These are phyloP conservation scores for Paracanthobrama guichenoti DNA, from an alignment of 2,113 vertebrate species.

Conservation along the genomic window DNA sequence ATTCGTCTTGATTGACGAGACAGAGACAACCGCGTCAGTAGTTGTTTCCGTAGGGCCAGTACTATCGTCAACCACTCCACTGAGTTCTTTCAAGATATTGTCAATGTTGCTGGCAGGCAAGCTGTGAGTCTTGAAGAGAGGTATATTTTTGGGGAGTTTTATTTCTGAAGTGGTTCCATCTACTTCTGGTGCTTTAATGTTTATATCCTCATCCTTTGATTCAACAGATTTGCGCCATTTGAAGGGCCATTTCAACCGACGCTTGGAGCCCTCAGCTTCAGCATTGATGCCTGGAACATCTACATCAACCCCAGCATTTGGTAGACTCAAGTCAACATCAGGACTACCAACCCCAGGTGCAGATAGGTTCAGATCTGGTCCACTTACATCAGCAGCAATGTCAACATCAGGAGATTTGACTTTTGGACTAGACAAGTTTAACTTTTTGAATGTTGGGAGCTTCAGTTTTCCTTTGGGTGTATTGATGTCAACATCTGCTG, in stretches of 20 bases:
- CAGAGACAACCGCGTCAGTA: not conserved
- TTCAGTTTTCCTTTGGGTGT: too few relatives aligned
- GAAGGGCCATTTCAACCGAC: slow-evolving; percentile 66
- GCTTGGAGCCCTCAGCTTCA: slow-evolving; percentile 37
- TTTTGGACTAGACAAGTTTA: slow-evolving; percentile 47
- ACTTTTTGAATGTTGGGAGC: too few relatives aligned
- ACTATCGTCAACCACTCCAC: slow-evolving; percentile 27
- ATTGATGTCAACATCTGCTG: slow-evolving; percentile 54
- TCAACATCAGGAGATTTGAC: slow-evolving; percentile 47
- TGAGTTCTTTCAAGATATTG: not conserved
- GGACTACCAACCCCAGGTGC: slow-evolving; percentile 57
- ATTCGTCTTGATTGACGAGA: slow-evolving; percentile 47
- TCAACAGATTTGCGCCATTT: slow-evolving; percentile 53
- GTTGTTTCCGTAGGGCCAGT: not conserved
- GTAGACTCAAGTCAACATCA: slow-evolving; percentile 27
- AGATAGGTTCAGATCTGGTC: slow-evolving; percentile 64
- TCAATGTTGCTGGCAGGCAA: slow-evolving; percentile 59
- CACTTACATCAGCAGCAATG: slow-evolving; percentile 32
- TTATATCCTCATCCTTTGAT: not conserved
- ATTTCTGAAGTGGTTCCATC: slow-evolving; percentile 40
- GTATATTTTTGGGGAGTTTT: slow-evolving; percentile 52
- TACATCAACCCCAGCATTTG: slow-evolving; percentile 59
- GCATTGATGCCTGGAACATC: slow-evolving; percentile 56
- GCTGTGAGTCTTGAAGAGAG: slow-evolving; percentile 70
- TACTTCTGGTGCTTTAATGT: slow-evolving; percentile 34